A percentile compares a stretch with the other conserved stretches of the same genome.
These are phyloP conservation scores for Podarcis muralis DNA, from an alignment of 2,113 vertebrate species.

Conservation along the genomic window DNA sequence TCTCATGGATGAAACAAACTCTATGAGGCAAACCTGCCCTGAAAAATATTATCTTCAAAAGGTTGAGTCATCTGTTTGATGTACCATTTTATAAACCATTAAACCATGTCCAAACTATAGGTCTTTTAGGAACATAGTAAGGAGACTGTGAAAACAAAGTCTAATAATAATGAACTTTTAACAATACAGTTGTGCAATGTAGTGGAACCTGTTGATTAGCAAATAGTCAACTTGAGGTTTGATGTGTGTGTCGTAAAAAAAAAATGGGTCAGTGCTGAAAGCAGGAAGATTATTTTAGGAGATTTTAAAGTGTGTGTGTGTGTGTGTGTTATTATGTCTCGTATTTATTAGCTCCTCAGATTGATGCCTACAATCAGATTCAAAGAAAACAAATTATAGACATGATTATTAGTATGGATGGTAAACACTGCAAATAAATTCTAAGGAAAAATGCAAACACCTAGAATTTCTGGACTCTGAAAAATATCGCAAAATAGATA, in stretches of 20 bases:
- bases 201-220: neutral
- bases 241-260: neutral
- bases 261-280: neutral
- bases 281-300: neutral
- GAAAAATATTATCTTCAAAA: neutral
- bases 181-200: neutral
- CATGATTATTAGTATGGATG: neutral
- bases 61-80: neutral
- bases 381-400: neutral
- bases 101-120: neutral
- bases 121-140: neutral
- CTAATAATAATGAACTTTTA: neutral
- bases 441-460: neutral
- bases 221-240: neutral
- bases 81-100: neutral
- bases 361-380: neutral
- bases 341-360: neutral
- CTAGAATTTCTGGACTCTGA: neutral
- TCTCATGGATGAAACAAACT: neutral
- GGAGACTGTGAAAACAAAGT: neutral
- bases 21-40: neutral
- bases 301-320: neutral
- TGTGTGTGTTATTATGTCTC: neutral
- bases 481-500: neutral
- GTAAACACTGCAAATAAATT: neutral